A percentile compares a stretch with the other conserved stretches of the same genome.
These are phyloP conservation scores for Cichlasoma orientale DNA, from an alignment of 2,797 vertebrate genomes.

Conservation along the genomic window DNA sequence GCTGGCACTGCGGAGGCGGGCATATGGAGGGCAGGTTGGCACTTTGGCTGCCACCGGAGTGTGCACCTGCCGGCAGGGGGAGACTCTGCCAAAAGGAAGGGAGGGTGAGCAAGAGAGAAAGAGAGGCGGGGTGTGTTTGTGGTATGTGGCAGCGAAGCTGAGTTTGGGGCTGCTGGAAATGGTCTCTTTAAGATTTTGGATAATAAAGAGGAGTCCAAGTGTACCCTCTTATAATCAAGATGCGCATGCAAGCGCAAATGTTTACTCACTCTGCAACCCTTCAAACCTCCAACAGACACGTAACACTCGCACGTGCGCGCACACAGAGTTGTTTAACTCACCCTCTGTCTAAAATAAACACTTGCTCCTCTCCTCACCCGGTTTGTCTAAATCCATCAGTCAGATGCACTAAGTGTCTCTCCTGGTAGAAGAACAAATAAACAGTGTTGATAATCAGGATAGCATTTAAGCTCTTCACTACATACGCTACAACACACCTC, in stretches of 20 bases:
- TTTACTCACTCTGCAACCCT: slow-evolving; percentile 26
- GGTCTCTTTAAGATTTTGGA: slow-evolving; percentile 60
- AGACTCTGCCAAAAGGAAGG: slow-evolving; percentile 73
- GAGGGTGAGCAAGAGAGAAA: slow-evolving; percentile 31
- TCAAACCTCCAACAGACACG: neutral
- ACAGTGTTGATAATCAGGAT: slow-evolving; percentile 59
- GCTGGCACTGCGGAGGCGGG: slow-evolving; percentile 83
- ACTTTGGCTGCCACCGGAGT: slow-evolving; percentile 80
- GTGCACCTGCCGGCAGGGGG: slow-evolving; percentile 83
- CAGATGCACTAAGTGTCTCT: slow-evolving; percentile 39
- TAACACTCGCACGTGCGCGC: neutral
- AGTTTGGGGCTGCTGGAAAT: slow-evolving; percentile 50
- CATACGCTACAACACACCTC: slow-evolving; percentile 48
- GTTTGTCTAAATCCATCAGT: slow-evolving; percentile 55
- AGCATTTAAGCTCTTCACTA: slow-evolving; percentile 47
- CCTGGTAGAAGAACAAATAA: slow-evolving; percentile 41
- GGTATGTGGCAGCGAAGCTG: slow-evolving; percentile 42
- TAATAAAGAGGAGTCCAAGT: slow-evolving; percentile 71
- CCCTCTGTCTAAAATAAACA: slow-evolving; percentile 44
- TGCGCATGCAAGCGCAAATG: slow-evolving; percentile 19
- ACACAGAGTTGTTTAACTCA: slow-evolving; percentile 8
- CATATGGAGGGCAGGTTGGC: slow-evolving; percentile 87
- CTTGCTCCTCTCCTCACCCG: slow-evolving; percentile 20
- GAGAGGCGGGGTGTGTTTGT: slow-evolving; percentile 23
- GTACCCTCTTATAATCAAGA: slow-evolving; percentile 49